phyloP scores from a whole-genome alignment of 2,113 vertebrate species.

The Grammomys dolichurus region DNA sequence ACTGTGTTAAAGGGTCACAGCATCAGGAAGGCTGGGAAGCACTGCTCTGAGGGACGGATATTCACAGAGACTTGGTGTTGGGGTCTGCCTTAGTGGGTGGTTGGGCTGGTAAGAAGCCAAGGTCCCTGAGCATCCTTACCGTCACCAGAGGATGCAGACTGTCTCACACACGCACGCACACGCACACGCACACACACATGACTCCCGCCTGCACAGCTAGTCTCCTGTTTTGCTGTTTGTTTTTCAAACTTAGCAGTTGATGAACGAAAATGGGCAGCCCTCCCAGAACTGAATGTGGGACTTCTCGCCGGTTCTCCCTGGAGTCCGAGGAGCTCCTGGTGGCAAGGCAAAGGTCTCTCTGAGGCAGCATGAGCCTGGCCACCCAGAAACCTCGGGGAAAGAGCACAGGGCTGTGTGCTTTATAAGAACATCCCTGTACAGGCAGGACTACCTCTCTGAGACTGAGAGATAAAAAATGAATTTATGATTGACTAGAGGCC shows the following conservation, averaged over 20 bases:
- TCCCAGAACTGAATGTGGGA: neutral
- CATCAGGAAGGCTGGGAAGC: neutral
- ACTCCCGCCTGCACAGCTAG: neutral
- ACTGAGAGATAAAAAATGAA: neutral
- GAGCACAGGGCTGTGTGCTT: neutral
- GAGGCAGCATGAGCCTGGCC: neutral
- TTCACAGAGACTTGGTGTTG: neutral
- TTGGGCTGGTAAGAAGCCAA: neutral
- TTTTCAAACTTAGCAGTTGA: slow-evolving; percentile 36
- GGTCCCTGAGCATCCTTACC: neutral
- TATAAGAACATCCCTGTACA: neutral
- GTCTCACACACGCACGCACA: too few relatives aligned
- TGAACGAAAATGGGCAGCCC: neutral
- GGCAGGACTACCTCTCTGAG: neutral
- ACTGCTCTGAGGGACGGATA: neutral
- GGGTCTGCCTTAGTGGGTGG: neutral
- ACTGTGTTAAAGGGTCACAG: neutral
- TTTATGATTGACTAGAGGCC: neutral
- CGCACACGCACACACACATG: neutral
- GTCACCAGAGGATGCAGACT: neutral
- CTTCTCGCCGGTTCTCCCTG: neutral
- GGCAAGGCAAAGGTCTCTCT: neutral
- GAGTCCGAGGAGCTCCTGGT: slow-evolving; percentile 53
- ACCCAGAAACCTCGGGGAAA: neutral
- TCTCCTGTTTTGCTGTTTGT: neutral